Conservation (phyloP, 2,888 invertebrate species). For the Drosophila lutescens region DNA sequence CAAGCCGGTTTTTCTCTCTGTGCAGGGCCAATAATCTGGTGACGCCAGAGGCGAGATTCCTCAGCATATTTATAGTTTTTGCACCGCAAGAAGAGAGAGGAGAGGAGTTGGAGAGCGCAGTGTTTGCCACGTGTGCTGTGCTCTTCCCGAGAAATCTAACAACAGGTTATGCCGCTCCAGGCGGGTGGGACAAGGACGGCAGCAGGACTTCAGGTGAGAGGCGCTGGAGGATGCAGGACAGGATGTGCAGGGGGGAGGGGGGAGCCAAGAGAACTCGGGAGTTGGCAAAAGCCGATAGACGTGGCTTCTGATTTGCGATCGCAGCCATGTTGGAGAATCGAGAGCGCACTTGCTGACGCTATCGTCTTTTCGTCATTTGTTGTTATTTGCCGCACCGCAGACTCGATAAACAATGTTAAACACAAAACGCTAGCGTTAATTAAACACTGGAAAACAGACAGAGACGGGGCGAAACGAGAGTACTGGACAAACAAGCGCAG, state of each 20-base stretch:
- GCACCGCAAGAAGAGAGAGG: constrained; percentile 16
- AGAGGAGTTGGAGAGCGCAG: constrained; percentile 9
- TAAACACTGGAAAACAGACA: constrained; percentile 58
- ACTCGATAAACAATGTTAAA: constrained; percentile 64
- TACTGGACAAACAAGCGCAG: constrained; percentile 45
- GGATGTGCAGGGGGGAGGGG: background rate
- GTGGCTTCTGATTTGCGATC: constrained; percentile 58
- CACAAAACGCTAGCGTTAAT: constrained; percentile 60
- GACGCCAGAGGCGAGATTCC: constrained; percentile 28
- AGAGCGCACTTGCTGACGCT: constrained; percentile 57
- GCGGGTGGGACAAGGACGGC: constrained; percentile 18
- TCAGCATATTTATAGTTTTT: constrained; percentile 21
- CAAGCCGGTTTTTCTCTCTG: background rate
- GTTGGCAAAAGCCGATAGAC: constrained; percentile 42
- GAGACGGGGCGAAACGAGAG: constrained; percentile 27
- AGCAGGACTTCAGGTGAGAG: background rate
- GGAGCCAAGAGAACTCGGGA: constrained; percentile 1
- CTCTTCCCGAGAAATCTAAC: background rate
- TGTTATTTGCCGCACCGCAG: constrained; percentile 41
- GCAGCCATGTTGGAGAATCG: constrained; percentile 58
- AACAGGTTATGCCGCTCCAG: constrained; percentile 29
- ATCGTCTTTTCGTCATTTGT: constrained; percentile 24
- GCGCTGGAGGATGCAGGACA: background rate
- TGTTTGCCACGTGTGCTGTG: constrained; percentile 30
- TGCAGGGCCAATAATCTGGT: constrained; percentile 17